phyloP scores from a whole-genome alignment of 1,140 invertebrate genomes.

The Ceratitis capitata region DNA sequence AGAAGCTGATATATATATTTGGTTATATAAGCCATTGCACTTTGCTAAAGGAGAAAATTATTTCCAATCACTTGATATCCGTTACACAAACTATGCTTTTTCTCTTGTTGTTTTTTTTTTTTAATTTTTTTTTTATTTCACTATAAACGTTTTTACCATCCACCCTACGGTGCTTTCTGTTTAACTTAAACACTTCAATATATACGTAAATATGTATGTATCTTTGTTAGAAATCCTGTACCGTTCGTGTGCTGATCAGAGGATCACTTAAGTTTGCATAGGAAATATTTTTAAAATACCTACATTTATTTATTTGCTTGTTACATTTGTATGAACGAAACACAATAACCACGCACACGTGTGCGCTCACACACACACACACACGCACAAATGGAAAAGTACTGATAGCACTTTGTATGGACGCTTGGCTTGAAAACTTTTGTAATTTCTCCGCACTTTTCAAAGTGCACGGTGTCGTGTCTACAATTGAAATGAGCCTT shows the following conservation, averaged over 20 bases:
- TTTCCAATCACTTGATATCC: too few relatives aligned
- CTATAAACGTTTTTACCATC: too few relatives aligned
- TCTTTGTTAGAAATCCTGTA: too few relatives aligned
- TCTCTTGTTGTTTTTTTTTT: too few relatives aligned
- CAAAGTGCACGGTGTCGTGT: constrained; percentile 4
- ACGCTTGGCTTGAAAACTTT: not conserved
- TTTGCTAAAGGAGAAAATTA: not conserved
- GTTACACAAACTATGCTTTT: too few relatives aligned
- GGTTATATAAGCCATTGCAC: constrained; percentile 27
- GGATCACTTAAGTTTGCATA: not conserved
- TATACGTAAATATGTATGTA: too few relatives aligned
- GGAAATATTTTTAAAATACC: not conserved
- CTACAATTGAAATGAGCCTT: not conserved
- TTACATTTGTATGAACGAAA: not conserved
- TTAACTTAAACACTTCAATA: too few relatives aligned
- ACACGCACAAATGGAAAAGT: not conserved
- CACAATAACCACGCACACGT: not conserved
- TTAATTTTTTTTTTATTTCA: not conserved
- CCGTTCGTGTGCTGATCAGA: not conserved
- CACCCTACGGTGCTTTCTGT: not conserved
- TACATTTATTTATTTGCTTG: not conserved
- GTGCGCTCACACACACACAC: not conserved
- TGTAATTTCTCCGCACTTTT: not conserved
- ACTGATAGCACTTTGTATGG: not conserved
- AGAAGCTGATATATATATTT: constrained; percentile 22